phyloP scores from a whole-genome alignment of 2,888 invertebrate genomes.

The Ormia ochracea region DNA sequence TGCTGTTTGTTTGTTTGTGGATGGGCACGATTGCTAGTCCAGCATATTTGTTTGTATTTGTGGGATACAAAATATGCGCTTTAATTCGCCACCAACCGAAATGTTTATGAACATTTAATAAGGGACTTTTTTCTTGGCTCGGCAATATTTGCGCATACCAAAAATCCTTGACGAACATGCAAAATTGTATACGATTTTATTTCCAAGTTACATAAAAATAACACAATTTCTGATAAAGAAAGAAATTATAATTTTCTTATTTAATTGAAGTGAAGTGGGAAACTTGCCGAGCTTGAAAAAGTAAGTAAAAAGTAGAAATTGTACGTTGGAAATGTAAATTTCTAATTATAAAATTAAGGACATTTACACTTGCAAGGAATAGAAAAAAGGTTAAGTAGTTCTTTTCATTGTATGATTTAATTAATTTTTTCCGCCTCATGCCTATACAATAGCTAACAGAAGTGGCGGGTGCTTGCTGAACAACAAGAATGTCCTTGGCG shows the following conservation, averaged over 20 bases:
- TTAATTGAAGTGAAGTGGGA: too few species aligned
- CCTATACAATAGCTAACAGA: too few species aligned
- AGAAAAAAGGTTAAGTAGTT: too few species aligned
- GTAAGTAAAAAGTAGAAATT: too few species aligned
- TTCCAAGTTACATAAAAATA: not conserved
- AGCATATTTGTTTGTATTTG: slow-evolving; percentile 16
- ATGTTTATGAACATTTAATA: not conserved
- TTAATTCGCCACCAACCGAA: slow-evolving; percentile 42
- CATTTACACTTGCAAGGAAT: too few species aligned
- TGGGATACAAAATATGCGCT: slow-evolving; percentile 25
- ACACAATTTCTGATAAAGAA: not conserved
- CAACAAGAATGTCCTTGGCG: too few species aligned
- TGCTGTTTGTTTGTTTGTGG: not conserved
- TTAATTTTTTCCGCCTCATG: too few species aligned
- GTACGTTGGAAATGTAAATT: too few species aligned
- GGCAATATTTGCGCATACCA: slow-evolving; percentile 21
- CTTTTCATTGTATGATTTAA: too few species aligned
- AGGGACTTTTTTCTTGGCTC: slow-evolving; percentile 10
- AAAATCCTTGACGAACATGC: slow-evolving; percentile 43
- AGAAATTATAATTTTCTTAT: not conserved
- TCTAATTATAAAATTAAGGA: too few species aligned
- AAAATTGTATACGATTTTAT: slow-evolving; percentile 22
- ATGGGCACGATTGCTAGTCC: not conserved
- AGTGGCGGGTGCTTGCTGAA: too few species aligned
- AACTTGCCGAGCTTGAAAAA: too few species aligned